Evolutionary conservation across 2,113 vertebrate genomes (phyloP).

Genomic region (Lynx canadensis): DNA sequence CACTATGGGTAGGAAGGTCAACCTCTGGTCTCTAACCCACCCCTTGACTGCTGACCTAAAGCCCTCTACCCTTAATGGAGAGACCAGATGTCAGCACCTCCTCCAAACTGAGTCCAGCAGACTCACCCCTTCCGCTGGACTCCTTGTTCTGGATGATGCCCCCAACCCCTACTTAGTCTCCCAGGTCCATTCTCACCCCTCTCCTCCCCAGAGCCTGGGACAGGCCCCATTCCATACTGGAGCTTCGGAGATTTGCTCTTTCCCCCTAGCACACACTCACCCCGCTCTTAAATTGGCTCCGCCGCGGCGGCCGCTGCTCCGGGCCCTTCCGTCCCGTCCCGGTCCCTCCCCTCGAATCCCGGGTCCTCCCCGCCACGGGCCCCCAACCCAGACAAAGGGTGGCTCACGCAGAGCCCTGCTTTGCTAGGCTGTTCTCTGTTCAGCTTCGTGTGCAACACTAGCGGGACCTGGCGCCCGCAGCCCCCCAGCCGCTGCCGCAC

Average conservation of each 20-base stretch:
- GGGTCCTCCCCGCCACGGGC: conserved; percentile 61
- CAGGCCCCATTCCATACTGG: conserved; percentile 64
- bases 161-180: neutral
- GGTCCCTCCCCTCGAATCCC: conserved; percentile 68
- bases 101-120: conserved; percentile 8
- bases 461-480: conserved; percentile 58
- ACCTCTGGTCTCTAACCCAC: neutral
- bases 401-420: conserved; percentile 63
- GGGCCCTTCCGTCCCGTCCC: conserved; percentile 71
- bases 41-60: neutral
- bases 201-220: conserved; percentile 55
- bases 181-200: conserved; percentile 39
- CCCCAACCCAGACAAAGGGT: conserved; percentile 81
- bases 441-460: conserved; percentile 68
- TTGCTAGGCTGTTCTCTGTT: conserved; percentile 58
- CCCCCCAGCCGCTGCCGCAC: conserved; percentile 65
- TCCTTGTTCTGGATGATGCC: conserved; percentile 45
- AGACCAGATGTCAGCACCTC: conserved; percentile 26
- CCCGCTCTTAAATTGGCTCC: conserved; percentile 75
- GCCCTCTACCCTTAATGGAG: conserved; percentile 8
- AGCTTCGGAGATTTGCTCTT: conserved; percentile 52
- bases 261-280: conserved; percentile 72
- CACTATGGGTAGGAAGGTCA: conserved; percentile 10
- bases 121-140: conserved; percentile 47
- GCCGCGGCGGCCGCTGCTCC: conserved; percentile 68